Evolutionary conservation across 2,113 vertebrate genomes (phyloP).

Genomic region (Platichthys flesus): DNA sequence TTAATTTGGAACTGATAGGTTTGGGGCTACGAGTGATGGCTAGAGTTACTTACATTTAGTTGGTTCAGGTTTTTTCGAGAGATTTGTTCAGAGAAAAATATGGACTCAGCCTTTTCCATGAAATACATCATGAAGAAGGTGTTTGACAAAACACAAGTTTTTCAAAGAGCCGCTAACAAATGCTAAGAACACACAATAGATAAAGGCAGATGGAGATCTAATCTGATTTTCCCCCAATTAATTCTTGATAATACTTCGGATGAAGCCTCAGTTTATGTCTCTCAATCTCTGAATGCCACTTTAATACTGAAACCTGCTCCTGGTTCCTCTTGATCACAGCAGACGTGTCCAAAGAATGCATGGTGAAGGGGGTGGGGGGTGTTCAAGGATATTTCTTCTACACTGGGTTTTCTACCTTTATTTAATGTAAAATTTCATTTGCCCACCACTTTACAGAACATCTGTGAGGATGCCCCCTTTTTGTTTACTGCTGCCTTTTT

Average conservation of each 20-base stretch:
- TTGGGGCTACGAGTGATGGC: too few relatives aligned
- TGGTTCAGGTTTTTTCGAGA: too few relatives aligned
- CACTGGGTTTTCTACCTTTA: slow-evolving; percentile 10
- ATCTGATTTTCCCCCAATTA: slow-evolving; percentile 2
- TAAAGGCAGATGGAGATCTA: not conserved
- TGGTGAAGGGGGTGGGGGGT: not conserved
- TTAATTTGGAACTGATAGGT: too few relatives aligned
- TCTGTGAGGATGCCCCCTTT: slow-evolving; percentile 52
- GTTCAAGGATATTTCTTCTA: not conserved
- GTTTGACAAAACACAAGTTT: too few relatives aligned
- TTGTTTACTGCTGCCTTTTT: slow-evolving; percentile 17
- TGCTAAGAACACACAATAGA: not conserved
- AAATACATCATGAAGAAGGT: too few relatives aligned
- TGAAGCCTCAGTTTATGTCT: not conserved
- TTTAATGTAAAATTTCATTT: slow-evolving; percentile 35
- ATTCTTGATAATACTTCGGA: not conserved
- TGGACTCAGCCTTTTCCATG: too few relatives aligned
- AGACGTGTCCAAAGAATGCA: not conserved
- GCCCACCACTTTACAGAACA: slow-evolving; percentile 34
- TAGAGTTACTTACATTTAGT: too few relatives aligned
- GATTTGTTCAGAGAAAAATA: too few relatives aligned
- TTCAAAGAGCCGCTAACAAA: too few relatives aligned
- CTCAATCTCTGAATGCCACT: not conserved
- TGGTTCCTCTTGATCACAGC: not conserved
- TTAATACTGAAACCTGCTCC: not conserved